Conservation (phyloP, 2,888 invertebrate species). For the Charanyca ferruginea region DNA sequence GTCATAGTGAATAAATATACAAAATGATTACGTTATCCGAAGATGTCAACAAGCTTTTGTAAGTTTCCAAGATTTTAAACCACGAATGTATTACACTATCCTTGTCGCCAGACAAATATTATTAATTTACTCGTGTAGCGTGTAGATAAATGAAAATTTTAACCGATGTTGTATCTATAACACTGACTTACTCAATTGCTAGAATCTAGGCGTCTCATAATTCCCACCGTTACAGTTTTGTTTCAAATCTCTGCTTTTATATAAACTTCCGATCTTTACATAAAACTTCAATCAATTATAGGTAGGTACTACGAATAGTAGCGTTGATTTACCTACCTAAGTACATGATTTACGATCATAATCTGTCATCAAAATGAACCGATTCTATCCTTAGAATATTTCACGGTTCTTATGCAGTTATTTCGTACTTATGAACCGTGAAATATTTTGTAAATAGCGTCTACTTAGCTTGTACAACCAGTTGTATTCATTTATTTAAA, state of each 20-base stretch:
- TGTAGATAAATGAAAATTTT: background rate
- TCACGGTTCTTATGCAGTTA: too few relatives aligned
- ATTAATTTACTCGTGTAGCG: background rate
- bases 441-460: conserved; percentile 9
- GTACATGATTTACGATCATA: background rate
- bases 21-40: conserved; percentile 78
- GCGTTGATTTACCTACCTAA: background rate
- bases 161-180: background rate
- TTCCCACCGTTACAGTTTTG: conserved; percentile 46
- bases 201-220: conserved; percentile 24
- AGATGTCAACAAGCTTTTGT: conserved; percentile 83
- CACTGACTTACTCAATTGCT: background rate
- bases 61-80: conserved; percentile 70
- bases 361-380: background rate
- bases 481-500: too few relatives aligned
- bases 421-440: too few relatives aligned
- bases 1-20: conserved; percentile 36
- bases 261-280: conserved; percentile 17
- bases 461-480: background rate
- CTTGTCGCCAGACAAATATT: background rate
- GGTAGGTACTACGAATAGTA: background rate
- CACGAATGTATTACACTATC: conserved; percentile 1
- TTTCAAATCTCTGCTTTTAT: conserved; percentile 35
- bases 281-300: conserved; percentile 2
- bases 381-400: background rate